Base-by-base conservation (phyloP, 1,140 invertebrate genomes). In the Dolichoris vasculosae region DNA sequence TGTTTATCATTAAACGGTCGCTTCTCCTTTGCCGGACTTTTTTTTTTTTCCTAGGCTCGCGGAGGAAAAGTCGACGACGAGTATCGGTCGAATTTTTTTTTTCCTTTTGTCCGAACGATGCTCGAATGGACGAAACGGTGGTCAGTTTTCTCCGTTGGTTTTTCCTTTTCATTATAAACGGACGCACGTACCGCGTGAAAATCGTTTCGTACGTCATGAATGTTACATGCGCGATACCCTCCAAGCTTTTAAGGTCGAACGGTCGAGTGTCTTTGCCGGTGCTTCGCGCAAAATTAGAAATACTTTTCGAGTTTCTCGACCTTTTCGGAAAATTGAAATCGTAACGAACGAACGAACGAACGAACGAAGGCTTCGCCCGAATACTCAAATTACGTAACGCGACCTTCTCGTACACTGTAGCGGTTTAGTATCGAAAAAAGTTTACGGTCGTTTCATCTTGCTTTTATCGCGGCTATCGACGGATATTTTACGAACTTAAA, bases 1-100 rank as follows among this genome's bases (percentile, higher is more conserved):
- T 51, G 43, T 78, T 84, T 78, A 59, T 78, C 82, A 77, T 67
- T 55, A 84, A 78, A 67, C 40, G 73, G 1, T 23, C 77, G 32
- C 32, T 40, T 59, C 30, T 26, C 30, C 30, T 48, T 78, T 76
- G 43, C 38, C 73, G 38, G 48, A 51, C 6, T 51, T 51, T 23
- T 59, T 26, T 26, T 59, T 59, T 59, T 26, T n/a, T n/a, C n/a
- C n/a, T n/a, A n/a, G n/a, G n/a, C n/a, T 59, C 17, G 38, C 71
- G 38, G 64, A 69, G 35, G 32, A 69, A 38, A 32, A 38, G 64
- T 38, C 64, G 30, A 32, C 35, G 64, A 4, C 55, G 3, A 26
- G 55, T 26, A 59, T 59, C 26, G 26, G 20, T 59, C 23, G 26
- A 26, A n/a, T n/a, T n/a, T n/a, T 59, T 59, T 59, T 26, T 59